These are phyloP conservation scores for Pachycephus smyrnensis DNA, from an alignment of 2,888 invertebrate genomes.

Conservation along the genomic window DNA sequence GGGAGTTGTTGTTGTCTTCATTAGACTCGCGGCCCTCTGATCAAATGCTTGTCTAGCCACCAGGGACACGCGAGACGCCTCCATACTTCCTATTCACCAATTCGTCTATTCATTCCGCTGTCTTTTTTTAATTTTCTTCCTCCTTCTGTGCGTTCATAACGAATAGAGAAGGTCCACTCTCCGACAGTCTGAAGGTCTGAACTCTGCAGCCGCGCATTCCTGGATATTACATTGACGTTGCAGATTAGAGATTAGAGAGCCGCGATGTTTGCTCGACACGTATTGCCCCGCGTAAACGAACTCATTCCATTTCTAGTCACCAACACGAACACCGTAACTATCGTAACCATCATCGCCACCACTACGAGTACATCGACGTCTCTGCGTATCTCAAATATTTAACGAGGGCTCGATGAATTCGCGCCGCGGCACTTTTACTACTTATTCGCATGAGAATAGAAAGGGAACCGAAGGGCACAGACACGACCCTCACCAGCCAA, in stretches of 20 bases:
- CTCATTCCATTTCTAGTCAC: slow-evolving; percentile 21
- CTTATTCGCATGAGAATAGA: neutral
- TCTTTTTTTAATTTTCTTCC: neutral
- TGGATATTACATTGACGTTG: slow-evolving; percentile 62
- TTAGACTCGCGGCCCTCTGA: slow-evolving; percentile 45
- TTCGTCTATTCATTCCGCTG: neutral
- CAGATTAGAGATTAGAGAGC: slow-evolving; percentile 49
- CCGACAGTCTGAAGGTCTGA: neutral
- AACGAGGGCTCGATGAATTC: slow-evolving; percentile 31
- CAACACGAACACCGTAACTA: slow-evolving; percentile 14
- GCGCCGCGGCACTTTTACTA: no score
- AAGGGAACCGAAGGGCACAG: neutral
- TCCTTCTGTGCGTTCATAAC: neutral
- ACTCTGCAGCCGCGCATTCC: neutral
- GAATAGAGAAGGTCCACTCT: neutral
- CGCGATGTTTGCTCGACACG: slow-evolving; percentile 57
- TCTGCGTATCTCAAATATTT: slow-evolving; percentile 58
- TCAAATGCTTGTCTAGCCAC: slow-evolving; percentile 42
- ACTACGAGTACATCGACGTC: slow-evolving; percentile 11
- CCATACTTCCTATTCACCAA: neutral
- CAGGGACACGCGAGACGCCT: slow-evolving; percentile 30
- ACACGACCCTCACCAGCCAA: no score
- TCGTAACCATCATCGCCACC: slow-evolving; percentile 30
- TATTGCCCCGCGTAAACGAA: slow-evolving; percentile 41
- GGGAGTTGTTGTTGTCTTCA: slow-evolving; percentile 53